phyloP scores from a whole-genome alignment of 2,113 vertebrate species.

The Tauraco erythrolophus region DNA sequence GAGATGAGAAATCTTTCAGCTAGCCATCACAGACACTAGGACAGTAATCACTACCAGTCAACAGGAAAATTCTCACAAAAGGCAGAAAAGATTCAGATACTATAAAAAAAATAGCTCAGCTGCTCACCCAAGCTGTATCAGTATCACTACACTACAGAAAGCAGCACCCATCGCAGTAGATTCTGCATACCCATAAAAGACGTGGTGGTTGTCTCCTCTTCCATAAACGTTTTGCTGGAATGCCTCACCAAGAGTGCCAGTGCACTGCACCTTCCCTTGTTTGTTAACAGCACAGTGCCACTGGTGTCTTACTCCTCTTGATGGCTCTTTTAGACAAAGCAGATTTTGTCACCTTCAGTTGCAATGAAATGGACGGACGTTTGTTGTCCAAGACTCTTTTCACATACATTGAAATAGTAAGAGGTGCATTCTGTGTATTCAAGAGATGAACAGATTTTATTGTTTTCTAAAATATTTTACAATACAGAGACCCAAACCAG shows the following conservation, averaged over 20 bases:
- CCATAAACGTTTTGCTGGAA: not conserved
- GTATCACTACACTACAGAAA: not conserved
- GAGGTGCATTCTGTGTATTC: not conserved
- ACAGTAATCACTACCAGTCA: not conserved
- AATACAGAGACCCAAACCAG: slow-evolving; percentile 50
- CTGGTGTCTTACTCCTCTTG: not conserved
- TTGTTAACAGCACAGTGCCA: not conserved
- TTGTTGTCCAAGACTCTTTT: not conserved
- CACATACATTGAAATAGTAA: not conserved
- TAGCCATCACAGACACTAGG: not conserved
- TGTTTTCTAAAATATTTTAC: slow-evolving; percentile 65
- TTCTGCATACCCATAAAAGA: not conserved
- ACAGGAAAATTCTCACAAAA: not conserved
- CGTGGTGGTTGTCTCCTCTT: not conserved
- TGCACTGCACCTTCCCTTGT: not conserved
- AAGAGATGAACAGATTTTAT: slow-evolving; percentile 66
- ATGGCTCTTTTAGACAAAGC: not conserved
- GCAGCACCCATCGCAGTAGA: not conserved
- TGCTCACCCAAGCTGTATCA: not conserved
- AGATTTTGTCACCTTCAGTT: not conserved
- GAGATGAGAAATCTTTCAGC: not conserved
- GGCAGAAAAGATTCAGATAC: not conserved
- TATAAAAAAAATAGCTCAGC: not conserved
- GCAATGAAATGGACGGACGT: not conserved
- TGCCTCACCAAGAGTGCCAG: not conserved